Conservation (phyloP, 2,797 vertebrate genomes). For the Phrynocephalus guinanensis region DNA sequence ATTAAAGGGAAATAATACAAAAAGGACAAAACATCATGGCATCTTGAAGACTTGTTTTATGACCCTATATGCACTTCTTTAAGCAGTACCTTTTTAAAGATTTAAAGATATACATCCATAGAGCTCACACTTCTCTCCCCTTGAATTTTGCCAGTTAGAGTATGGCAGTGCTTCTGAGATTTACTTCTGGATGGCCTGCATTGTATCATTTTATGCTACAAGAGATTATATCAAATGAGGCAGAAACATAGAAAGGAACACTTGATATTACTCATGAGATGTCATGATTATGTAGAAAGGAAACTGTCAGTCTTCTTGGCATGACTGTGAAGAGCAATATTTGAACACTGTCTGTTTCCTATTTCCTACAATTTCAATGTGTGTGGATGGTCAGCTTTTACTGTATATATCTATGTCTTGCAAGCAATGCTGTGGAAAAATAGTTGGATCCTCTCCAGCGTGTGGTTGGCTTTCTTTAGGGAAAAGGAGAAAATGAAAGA, state of each 20-base stretch:
- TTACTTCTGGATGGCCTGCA: background rate
- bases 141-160: background rate
- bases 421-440: background rate
- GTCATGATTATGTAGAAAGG: background rate
- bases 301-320: background rate
- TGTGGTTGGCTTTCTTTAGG: slow-evolving; percentile 7
- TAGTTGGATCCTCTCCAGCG: background rate
- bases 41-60: too few relatives aligned
- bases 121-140: too few relatives aligned
- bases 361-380: background rate
- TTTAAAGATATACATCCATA: too few relatives aligned
- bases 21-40: too few relatives aligned
- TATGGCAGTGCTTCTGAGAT: background rate
- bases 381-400: slow-evolving; percentile 3
- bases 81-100: too few relatives aligned
- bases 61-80: too few relatives aligned
- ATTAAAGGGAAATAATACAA: too few relatives aligned
- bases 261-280: background rate
- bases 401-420: background rate
- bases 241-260: background rate
- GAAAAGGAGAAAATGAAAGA: background rate
- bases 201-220: background rate
- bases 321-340: background rate
- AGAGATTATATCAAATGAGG: background rate
- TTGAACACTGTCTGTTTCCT: slow-evolving; percentile 1